Base-by-base conservation (phyloP, 2,888 invertebrate species). In the Allygus modestus region DNA sequence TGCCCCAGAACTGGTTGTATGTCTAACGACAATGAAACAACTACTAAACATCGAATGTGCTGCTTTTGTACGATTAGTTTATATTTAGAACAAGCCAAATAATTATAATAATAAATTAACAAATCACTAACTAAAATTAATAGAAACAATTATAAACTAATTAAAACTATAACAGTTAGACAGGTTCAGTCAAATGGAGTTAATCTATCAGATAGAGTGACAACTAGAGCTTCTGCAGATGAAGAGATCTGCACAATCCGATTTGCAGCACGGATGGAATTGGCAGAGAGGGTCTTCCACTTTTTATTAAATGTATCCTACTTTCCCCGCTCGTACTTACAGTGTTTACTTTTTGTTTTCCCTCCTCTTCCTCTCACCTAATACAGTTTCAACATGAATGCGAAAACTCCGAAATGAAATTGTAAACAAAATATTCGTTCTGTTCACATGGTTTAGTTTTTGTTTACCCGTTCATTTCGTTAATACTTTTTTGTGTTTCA, bases 301-400 rank as follows among this genome's bases (percentile, higher is more conserved):
- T 58, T 58, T 58, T 58, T 65, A 65, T 65, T 28, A 65, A 65
- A 65, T 65, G 28, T 31, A 28, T 65, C 58, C 65, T 65, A 31
- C 28, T 65, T 65, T 28, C 28, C 65, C 7, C 65, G 65, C 65
- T 31, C n/a, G 12, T 65, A 9, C 17, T 28, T 65, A 65, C 65
- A 15, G 65, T 65, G 65, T 65, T 65, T 65, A 65, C 31, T 65
- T 65, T 65, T 65, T 65, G 28, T 65, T 31, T 31, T 0, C 31
- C 31, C 4, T 23, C 26, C 51, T 17, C 58, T 58, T 46, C 17
- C 46, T 46, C 17, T 20, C 4, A 23, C 15, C 11, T 17, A 46
- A 46, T 46, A 46, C 46, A 17, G 46, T 46, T 46, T 46, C 46
- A 17, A 46, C 37, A 37, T 7, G 37, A 9, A 4, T 7, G 46